Conservation (phyloP, 2,113 vertebrate genomes). For the Paramisgurnus dabryanus region DNA sequence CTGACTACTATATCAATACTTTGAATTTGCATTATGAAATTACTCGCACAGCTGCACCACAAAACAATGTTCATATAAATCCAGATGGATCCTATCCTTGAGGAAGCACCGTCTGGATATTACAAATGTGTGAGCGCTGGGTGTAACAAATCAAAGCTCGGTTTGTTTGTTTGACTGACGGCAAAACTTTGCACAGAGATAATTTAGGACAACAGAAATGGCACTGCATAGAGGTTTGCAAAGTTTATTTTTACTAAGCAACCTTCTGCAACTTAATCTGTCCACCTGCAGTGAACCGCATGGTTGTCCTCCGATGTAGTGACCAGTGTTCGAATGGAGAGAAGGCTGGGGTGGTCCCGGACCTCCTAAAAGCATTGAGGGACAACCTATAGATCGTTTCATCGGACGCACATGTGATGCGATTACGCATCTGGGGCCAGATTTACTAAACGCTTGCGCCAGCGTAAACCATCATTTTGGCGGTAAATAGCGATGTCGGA, state of each 20-base stretch:
- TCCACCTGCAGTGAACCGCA: not conserved
- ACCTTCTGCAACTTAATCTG: not conserved
- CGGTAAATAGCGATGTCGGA: too few species aligned
- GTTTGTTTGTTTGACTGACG: constrained; percentile 15
- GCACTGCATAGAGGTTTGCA: not conserved
- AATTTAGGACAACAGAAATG: constrained; percentile 12
- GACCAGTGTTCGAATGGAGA: too few species aligned
- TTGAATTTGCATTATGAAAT: not conserved
- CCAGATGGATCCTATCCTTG: constrained; percentile 34
- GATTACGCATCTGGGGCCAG: too few species aligned
- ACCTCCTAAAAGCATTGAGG: too few species aligned
- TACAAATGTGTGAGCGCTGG: not conserved
- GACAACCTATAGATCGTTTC: too few species aligned
- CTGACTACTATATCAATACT: not conserved
- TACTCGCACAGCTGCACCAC: not conserved
- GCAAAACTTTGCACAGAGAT: constrained; percentile 13
- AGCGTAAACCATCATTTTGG: too few species aligned
- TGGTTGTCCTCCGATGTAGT: not conserved
- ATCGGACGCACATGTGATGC: too few species aligned
- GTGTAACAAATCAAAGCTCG: not conserved
- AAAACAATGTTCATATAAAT: constrained; percentile 6
- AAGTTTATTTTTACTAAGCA: constrained; percentile 6
- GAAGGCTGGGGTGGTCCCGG: too few species aligned
- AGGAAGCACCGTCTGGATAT: constrained; percentile 8
- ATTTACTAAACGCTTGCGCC: too few species aligned